phyloP scores from a whole-genome alignment of 2,797 vertebrate genomes.

The Semotilus atromaculatus region DNA sequence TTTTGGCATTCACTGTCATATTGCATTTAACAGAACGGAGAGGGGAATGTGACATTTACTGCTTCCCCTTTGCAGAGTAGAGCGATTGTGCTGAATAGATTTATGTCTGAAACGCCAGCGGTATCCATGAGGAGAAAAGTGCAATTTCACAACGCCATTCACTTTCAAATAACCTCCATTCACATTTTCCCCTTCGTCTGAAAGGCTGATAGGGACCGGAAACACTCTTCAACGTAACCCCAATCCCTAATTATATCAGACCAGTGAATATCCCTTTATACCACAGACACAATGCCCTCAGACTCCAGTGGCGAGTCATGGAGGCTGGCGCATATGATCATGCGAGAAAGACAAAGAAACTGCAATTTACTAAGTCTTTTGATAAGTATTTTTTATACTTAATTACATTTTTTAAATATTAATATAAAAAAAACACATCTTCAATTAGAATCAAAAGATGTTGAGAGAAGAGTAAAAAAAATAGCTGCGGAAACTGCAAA shows the following conservation, averaged over 20 bases:
- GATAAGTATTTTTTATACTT: background rate
- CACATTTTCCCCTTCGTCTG: constrained; percentile 47
- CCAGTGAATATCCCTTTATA: constrained; percentile 34
- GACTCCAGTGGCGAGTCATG: background rate
- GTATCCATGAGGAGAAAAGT: constrained; percentile 52
- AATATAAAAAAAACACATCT: background rate
- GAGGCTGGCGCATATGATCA: constrained; percentile 5
- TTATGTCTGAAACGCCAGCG: constrained; percentile 52
- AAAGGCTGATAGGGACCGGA: constrained; percentile 29
- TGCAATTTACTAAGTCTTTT: background rate
- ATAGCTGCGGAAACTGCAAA: background rate
- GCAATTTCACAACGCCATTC: constrained; percentile 51
- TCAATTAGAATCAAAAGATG: background rate
- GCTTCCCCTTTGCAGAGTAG: constrained; percentile 29
- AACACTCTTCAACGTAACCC: constrained; percentile 37
- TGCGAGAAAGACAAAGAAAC: constrained; percentile 3
- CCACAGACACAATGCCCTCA: background rate
- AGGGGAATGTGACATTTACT: constrained; percentile 56
- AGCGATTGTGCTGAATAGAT: constrained; percentile 51
- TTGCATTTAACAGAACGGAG: constrained; percentile 52
- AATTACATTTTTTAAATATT: background rate
- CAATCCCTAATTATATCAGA: constrained; percentile 49
- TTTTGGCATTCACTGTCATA: constrained; percentile 58
- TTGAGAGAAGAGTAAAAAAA: background rate
- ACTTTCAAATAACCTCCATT: constrained; percentile 60